These are phyloP conservation scores for Andrena bucephala DNA, from an alignment of 2,888 invertebrate species.

Conservation along the genomic window DNA sequence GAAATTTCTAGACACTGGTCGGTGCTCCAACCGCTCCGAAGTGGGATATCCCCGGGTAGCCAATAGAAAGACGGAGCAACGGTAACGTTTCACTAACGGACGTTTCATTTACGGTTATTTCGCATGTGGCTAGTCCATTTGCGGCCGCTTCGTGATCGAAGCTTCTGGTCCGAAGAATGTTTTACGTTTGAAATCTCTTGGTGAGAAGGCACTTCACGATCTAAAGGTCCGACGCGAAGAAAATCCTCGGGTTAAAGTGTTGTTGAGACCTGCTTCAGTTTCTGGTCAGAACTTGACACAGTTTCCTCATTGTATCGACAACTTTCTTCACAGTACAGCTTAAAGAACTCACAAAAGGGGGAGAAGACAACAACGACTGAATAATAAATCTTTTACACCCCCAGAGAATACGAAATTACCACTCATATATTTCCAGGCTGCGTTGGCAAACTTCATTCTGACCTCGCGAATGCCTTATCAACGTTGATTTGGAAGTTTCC, in stretches of 20 bases:
- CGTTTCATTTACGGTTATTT: constrained; percentile 28
- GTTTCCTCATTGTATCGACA: not conserved
- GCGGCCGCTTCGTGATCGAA: constrained; percentile 16
- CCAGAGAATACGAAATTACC: constrained; percentile 45
- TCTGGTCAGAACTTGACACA: constrained; percentile 4
- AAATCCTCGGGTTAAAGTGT: not conserved
- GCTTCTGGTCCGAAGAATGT: not conserved
- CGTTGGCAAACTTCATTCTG: constrained; percentile 43
- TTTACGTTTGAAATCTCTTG: not conserved
- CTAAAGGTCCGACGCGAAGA: not conserved
- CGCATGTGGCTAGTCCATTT: constrained; percentile 2
- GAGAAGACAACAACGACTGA: not conserved
- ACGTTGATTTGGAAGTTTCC: constrained; percentile 57
- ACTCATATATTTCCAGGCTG: constrained; percentile 47
- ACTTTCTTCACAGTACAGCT: not conserved
- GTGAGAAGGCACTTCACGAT: not conserved
- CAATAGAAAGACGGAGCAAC: constrained; percentile 10
- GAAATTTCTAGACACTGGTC: constrained; percentile 43
- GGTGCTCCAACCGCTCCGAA: not conserved
- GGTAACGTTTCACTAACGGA: constrained; percentile 1
- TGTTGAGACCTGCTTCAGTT: not conserved
- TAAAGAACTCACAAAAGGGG: not conserved
- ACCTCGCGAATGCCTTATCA: constrained; percentile 41
- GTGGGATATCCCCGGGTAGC: constrained; percentile 1
- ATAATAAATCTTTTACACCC: constrained; percentile 42